A percentile compares a stretch with the other conserved stretches of the same genome.
phyloP scores from a whole-genome alignment of 2,888 invertebrate species.

The Dicranocentrus wangi region DNA sequence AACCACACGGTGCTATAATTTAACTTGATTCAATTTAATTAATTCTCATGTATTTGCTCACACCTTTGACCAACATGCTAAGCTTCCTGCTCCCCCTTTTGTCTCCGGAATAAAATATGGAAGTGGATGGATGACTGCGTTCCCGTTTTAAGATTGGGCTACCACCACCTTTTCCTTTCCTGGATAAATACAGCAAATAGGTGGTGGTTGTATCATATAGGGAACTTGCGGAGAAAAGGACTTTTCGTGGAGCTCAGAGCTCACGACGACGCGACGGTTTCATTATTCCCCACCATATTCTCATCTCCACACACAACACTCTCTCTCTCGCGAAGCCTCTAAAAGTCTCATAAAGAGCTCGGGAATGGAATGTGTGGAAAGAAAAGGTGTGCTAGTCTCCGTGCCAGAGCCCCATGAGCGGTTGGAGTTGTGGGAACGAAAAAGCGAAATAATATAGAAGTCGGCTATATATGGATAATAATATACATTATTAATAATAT shows the following conservation, averaged over 20 bases:
- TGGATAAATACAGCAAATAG: too few species aligned
- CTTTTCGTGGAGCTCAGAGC: too few species aligned
- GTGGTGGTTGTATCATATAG: too few species aligned
- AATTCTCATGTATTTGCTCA: slow-evolving; percentile 67
- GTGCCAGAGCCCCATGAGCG: too few species aligned
- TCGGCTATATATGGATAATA: too few species aligned
- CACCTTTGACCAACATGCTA: slow-evolving; percentile 53
- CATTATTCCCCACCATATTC: slow-evolving; percentile 23
- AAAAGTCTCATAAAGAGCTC: too few species aligned
- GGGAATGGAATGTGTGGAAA: too few species aligned
- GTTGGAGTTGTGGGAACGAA: too few species aligned
- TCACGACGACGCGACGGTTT: neutral
- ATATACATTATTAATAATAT: slow-evolving; percentile 44
- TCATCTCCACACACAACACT: too few species aligned
- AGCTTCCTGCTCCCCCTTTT: slow-evolving; percentile 36
- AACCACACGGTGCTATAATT: slow-evolving; percentile 63
- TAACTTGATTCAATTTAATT: slow-evolving; percentile 68
- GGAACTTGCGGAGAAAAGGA: too few species aligned
- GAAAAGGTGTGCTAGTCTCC: neutral
- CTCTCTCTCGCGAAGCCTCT: too few species aligned
- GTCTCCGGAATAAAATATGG: slow-evolving; percentile 44
- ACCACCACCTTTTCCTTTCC: slow-evolving; percentile 29
- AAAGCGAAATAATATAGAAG: too few species aligned
- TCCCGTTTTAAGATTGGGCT: slow-evolving; percentile 15
- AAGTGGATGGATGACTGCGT: slow-evolving; percentile 22